These are phyloP conservation scores for Aeoliscus strigatus DNA, from an alignment of 2,797 vertebrate genomes.

Conservation along the genomic window DNA sequence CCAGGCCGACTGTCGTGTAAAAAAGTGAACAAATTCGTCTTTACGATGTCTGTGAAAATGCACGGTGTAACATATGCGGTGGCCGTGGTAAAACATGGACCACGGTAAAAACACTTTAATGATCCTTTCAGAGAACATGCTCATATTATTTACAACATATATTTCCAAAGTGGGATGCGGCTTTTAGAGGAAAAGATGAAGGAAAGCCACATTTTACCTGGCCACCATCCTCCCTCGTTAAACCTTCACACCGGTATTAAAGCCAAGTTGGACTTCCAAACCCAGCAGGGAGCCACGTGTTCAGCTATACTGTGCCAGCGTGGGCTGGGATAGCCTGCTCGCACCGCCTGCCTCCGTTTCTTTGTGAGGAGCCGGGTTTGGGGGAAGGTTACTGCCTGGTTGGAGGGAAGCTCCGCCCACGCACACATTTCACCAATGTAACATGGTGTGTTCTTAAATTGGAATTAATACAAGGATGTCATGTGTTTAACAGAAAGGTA, in stretches of 20 bases:
- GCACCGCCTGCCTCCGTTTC: slow-evolving; percentile 40
- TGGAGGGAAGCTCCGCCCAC: slow-evolving; percentile 24
- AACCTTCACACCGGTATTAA: slow-evolving; percentile 65
- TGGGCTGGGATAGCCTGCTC: slow-evolving; percentile 56
- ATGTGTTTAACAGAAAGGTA: slow-evolving; percentile 28
- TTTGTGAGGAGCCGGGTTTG: slow-evolving; percentile 36
- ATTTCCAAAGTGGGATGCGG: slow-evolving; percentile 39
- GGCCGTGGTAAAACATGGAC: not conserved
- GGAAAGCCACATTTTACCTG: slow-evolving; percentile 58
- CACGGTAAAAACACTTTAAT: slow-evolving; percentile 15
- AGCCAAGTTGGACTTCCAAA: slow-evolving; percentile 56
- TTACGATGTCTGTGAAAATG: no score
- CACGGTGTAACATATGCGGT: no score
- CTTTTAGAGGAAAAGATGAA: slow-evolving; percentile 47
- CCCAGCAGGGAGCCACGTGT: slow-evolving; percentile 57
- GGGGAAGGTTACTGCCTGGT: slow-evolving; percentile 25
- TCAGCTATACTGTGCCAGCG: slow-evolving; percentile 59
- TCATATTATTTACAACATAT: slow-evolving; percentile 44
- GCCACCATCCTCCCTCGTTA: slow-evolving; percentile 55
- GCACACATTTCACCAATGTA: slow-evolving; percentile 45
- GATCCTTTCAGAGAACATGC: slow-evolving; percentile 11
- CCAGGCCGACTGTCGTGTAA: no score
- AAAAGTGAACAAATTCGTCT: no score
- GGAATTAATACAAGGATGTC: slow-evolving; percentile 14
- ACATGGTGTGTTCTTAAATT: slow-evolving; percentile 31